Evolutionary conservation across 2,888 invertebrate species (phyloP), one percentile per base, ranked within the genome.

Genomic region (Disparrhopalites patrizii): DNA sequence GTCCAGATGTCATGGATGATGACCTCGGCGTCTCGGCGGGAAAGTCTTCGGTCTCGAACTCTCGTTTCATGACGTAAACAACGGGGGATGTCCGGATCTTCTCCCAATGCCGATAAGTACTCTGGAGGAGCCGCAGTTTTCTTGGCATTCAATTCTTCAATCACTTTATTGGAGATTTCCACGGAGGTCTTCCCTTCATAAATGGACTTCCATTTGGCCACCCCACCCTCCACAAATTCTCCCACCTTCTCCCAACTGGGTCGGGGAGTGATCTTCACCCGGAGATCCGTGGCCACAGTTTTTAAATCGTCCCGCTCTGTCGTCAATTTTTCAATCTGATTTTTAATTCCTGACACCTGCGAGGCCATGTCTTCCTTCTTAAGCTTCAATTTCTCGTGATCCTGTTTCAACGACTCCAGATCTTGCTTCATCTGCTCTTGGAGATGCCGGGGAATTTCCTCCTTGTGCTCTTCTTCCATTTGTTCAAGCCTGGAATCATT

Each of bases 1-100:
- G 40, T 38, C 83, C 83, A 83, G 66, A 83, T 80, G 76, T 83
- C 82, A 76, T 79, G 79, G 75, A 83, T 79, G 68, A 83, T 77
- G 66, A 83, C 80, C 76, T 80, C 78, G 33, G 83, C 71, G 73
- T 83, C 83, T 1, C 83, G 80, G 27, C 82, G 78, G 5, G 81
- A 81, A n/a, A 83, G 78, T 0, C 82, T 80, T 74, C 83, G 73
- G 77, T 83, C 83, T 61, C 83, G 80, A 23, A 83, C 57, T 18
- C 54, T 7, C 15, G 47, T 33, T 23, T 54, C 55, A 27, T 62
- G 40, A 18, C 62, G 62, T 18, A 66, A 57, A 61, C 47, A 54
- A 4, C 62, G 55, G 10, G 66, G 66, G 8, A 66, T 31, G 1
- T 31, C 62, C n/a, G 31, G 28, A 40, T 54, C 61, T 13, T 18